These are phyloP conservation scores for Pardalotus punctatus DNA, from an alignment of 2,113 vertebrate species.

Conservation along the genomic window DNA sequence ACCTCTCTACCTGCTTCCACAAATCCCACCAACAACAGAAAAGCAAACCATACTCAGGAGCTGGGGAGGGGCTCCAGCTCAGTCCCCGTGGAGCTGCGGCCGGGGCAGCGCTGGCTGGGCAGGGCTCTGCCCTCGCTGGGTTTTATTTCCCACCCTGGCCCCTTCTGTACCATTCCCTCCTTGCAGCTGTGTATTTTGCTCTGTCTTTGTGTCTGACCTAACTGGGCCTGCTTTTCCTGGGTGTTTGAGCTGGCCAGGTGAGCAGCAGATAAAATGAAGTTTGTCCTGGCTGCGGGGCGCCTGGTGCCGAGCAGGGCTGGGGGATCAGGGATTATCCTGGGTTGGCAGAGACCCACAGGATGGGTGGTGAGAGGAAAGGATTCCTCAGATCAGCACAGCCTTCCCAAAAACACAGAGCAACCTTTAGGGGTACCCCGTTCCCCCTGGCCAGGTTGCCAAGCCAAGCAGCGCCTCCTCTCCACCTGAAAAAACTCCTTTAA, in stretches of 20 bases:
- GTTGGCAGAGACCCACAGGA: background rate
- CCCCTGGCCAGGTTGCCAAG: no score
- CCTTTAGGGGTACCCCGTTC: no score
- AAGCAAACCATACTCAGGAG: no score
- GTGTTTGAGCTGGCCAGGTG: constrained; percentile 65
- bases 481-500: background rate
- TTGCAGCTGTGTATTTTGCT: background rate
- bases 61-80: background rate
- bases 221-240: constrained; percentile 51
- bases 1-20: no score
- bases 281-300: constrained; percentile 46
- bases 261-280: constrained; percentile 72
- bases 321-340: background rate
- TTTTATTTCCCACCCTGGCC: background rate
- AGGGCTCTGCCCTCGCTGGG: no score
- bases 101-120: background rate
- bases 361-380: background rate
- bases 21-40: no score
- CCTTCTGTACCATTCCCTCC: constrained; percentile 24
- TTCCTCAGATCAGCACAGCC: accelerated
- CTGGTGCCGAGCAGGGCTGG: background rate
- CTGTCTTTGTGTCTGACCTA: constrained; percentile 69
- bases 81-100: accelerated
- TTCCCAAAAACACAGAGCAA: background rate
- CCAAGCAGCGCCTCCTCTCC: background rate